Base-by-base conservation (phyloP, 2,113 vertebrate genomes). In the Polyodon spathula region DNA sequence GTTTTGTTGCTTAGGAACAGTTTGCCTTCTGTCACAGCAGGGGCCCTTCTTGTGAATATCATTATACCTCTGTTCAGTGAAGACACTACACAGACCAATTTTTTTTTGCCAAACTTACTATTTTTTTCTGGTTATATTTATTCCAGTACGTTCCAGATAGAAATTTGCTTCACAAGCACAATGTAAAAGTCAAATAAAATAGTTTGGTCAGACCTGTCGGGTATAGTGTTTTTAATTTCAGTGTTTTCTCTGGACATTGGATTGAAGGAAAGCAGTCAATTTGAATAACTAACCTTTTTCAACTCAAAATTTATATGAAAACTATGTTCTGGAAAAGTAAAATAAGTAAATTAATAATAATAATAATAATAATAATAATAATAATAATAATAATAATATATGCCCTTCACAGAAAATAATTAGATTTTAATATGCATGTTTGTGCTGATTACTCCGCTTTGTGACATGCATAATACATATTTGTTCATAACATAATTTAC, bases 1-100 rank as follows among this genome's bases (percentile, higher is more conserved):
- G 79, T 83, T 82, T 83, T 82, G 84, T 86, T 86, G 82, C 84
- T 83, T 77, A 81, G 81, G 73, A 85, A 84, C 81, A 80, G 78
- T 77, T 81, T 74, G 78, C 71, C 76, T 75, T 70, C 63, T 63
- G 55, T 80, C 78, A 69, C 76, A 4, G 73, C 66, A 56, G 78
- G 78, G 75, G 77, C 70, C 72, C 74, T 81, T 67, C 71, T 77
- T 74, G 73, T 79, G 81, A 86, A 80, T 78, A 79, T 81, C 78
- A 84, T 86, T 82, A 80, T 75, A 68, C 64, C 72, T 70, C 68
- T 71, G 44, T 72, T 75, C 71, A 72, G 70, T 68, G 68, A 72
- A 77, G 75, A 78, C 16, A 55, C 64, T 58, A 70, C 71, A 72
- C 66, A 27, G 27, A 69, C 78, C 81, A 74, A 78, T 76, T 65